phyloP scores from a whole-genome alignment of 2,797 vertebrate species.

The Prunella strophiata region DNA sequence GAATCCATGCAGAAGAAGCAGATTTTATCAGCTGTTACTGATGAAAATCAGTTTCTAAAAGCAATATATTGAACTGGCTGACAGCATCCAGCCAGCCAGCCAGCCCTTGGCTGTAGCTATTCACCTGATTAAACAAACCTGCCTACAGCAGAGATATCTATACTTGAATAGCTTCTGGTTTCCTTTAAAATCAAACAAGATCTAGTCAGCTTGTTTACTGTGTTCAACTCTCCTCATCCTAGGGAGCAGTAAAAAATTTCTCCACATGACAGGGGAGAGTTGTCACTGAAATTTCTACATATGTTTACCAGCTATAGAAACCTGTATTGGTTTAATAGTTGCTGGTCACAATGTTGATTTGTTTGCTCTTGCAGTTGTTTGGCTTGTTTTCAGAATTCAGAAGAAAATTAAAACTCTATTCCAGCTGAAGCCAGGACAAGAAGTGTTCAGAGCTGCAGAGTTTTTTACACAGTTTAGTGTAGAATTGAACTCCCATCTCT shows the following conservation, averaged over 20 bases:
- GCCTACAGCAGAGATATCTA: not conserved
- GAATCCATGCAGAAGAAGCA: not conserved
- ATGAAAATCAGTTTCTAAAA: conserved; percentile 9
- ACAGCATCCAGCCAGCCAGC: not conserved
- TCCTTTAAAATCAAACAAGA: not conserved
- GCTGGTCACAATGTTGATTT: not conserved
- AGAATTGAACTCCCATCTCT: not conserved
- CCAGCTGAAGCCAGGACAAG: not conserved
- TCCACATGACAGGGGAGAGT: not conserved
- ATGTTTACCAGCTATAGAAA: not conserved
- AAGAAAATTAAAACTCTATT: not conserved
- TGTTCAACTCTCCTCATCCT: not conserved
- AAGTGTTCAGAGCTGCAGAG: not conserved
- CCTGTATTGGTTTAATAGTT: not conserved
- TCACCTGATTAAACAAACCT: not conserved
- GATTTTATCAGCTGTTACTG: not conserved
- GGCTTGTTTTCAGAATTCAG: not conserved
- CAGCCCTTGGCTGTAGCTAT: not conserved
- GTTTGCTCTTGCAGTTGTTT: not conserved
- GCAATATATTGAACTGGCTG: not conserved
- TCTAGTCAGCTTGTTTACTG: not conserved
- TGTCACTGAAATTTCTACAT: not conserved
- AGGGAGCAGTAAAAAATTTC: not conserved
- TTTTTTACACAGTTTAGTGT: not conserved
- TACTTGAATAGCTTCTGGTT: not conserved